Percentiles rank a stretch among this genome's conserved stretches.
Conservation (phyloP, 2,888 invertebrate genomes). For the Archaeoteleia sp. region DNA sequence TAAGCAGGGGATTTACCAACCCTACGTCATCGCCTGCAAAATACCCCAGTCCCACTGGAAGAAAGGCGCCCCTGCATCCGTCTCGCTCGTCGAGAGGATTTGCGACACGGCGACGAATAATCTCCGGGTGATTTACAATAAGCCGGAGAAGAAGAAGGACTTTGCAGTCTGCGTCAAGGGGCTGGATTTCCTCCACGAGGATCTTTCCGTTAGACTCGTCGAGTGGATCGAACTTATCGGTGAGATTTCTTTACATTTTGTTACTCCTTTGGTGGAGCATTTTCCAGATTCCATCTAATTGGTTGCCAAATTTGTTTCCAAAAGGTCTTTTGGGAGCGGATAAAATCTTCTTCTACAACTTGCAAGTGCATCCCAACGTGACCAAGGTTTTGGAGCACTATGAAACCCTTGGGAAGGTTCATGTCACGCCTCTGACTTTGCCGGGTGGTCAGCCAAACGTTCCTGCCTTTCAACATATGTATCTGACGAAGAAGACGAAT, state of each 20-base stretch:
- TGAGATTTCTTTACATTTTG: conserved; percentile 14
- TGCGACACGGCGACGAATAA: conserved; percentile 92
- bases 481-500: conserved; percentile 91
- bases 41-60: conserved; percentile 84
- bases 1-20: conserved; percentile 92
- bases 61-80: conserved; percentile 85
- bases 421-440: conserved; percentile 87
- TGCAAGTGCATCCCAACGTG: conserved; percentile 92
- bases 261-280: neutral
- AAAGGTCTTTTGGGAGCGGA: conserved; percentile 87
- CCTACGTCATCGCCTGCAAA: conserved; percentile 92
- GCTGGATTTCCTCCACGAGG: conserved; percentile 93
- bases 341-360: conserved; percentile 92
- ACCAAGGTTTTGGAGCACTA: conserved; percentile 86
- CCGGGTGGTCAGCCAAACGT: conserved; percentile 94
- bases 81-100: conserved; percentile 88
- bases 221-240: conserved; percentile 95
- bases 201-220: conserved; percentile 89
- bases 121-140: conserved; percentile 87
- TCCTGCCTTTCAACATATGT: conserved; percentile 91
- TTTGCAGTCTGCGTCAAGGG: conserved; percentile 97
- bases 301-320: too few relatives aligned
- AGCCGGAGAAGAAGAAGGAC: conserved; percentile 84
- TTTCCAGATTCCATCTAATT: too few relatives aligned
- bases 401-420: conserved; percentile 80